phyloP scores from a whole-genome alignment of 2,888 invertebrate genomes.

The Tachina lurida region DNA sequence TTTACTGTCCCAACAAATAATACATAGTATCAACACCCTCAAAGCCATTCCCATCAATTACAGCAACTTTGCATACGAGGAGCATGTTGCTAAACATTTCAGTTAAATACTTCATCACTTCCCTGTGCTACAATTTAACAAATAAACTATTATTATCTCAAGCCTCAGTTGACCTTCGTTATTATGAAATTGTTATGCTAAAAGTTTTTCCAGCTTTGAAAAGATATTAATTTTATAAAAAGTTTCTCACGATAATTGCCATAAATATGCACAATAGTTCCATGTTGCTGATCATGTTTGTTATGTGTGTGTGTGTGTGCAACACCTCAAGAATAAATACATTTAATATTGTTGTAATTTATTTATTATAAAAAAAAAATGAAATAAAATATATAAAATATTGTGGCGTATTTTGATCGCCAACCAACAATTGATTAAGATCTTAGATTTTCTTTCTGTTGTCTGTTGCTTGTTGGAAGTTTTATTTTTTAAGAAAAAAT shows the following conservation, averaged over 20 bases:
- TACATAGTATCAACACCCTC: no score
- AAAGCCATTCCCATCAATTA: background rate
- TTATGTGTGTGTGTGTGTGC: constrained; percentile 13
- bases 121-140: background rate
- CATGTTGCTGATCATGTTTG: constrained; percentile 52
- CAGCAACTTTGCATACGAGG: background rate
- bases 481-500: background rate
- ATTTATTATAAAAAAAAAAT: constrained; percentile 20
- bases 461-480: background rate
- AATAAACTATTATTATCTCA: background rate
- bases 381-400: constrained; percentile 6
- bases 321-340: constrained; percentile 50
- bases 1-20: no score
- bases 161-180: constrained; percentile 37
- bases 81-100: constrained; percentile 8
- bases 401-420: constrained; percentile 13
- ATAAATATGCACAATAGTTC: constrained; percentile 23
- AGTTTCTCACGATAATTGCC: constrained; percentile 62
- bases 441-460: constrained; percentile 2
- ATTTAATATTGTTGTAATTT: constrained; percentile 47
- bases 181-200: constrained; percentile 20
- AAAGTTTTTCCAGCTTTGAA: background rate
- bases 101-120: background rate
- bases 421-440: constrained; percentile 42
- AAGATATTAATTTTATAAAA: constrained; percentile 28